A percentile compares a stretch with the other conserved stretches of the same genome.
Conservation (phyloP, 2,797 vertebrate genomes). For the Capromys pilorides region DNA sequence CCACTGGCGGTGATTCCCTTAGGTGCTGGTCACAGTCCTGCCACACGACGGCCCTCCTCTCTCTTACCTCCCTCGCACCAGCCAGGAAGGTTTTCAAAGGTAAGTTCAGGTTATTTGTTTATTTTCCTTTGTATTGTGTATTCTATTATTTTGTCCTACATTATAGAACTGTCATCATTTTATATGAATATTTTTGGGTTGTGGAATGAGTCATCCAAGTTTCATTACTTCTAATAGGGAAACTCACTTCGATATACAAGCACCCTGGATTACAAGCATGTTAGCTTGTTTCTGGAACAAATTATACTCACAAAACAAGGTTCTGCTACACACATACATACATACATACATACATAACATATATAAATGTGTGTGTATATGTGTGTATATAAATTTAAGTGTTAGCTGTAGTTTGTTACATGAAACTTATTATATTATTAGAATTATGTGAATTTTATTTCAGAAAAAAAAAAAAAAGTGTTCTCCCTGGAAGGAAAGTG, state of each 20-base stretch:
- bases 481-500: constrained; percentile 61
- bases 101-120: not conserved
- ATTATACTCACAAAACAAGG: not conserved
- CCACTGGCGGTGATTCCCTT: not conserved
- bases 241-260: not conserved
- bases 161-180: not conserved
- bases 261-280: not conserved
- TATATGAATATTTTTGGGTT: not conserved
- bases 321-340: too few relatives aligned
- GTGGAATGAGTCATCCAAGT: not conserved
- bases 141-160: not conserved
- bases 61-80: not conserved
- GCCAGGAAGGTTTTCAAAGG: not conserved
- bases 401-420: not conserved
- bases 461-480: constrained; percentile 64
- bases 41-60: not conserved
- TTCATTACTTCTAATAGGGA: not conserved
- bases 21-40: not conserved
- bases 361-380: not conserved
- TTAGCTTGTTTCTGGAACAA: not conserved
- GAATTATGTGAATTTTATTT: constrained; percentile 71
- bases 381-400: not conserved
- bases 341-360: too few relatives aligned
- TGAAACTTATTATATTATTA: constrained; percentile 62
- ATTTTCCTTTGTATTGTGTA: not conserved